Base-by-base conservation (phyloP, 2,888 invertebrate species). In the Busseola fusca region DNA sequence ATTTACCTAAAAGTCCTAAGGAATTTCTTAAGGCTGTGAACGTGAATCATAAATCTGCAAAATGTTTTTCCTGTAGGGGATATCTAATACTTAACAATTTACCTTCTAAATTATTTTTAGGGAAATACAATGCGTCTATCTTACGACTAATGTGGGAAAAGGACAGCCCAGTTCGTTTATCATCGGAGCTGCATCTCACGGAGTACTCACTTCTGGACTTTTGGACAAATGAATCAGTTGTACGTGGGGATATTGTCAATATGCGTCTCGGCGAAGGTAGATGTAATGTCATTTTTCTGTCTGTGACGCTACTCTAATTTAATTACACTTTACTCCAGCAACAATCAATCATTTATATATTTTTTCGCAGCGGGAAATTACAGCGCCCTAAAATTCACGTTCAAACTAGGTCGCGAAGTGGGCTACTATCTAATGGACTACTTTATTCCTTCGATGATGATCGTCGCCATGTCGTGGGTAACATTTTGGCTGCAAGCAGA, bases 351-450 rank as follows among this genome's bases (percentile, higher is more conserved):
- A 12, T 45, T 54, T 52, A 34, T 6, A 5, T 63, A 54, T 67
- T 76, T 18, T 70, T 64, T 96, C 96, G 62, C 94, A 98, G 98
- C 97, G 85, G 98, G 98, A 37, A 98, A 98, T 90, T 98, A 97
- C 92, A 98, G 98, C 88, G 97, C 97, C 0, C 95, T 98, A 27
- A 97, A 97, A 73, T 98, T 98, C 87, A 97, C 97, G 5, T 98
- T 98, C 86, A 97, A 97, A 87, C 92, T 98, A 60, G 97, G 97
- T 1, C 96, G 98, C 60, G 98, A 98, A 94, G 97, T 98, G 81
- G 98, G 98, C 40, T 98, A 97, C 90, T 98, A 98, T 90, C 96
- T 98, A 78, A 97, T 98, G 97, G 98, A 98, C 87, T 98, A 98
- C 89, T 98, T 98, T 85, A 96, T 98, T 78, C 98, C 98, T 4